A percentile compares a stretch with the other conserved stretches of the same genome.
Evolutionary conservation across 2,113 vertebrate species (phyloP).

Genomic region (Gobiocypris rarus): DNA sequence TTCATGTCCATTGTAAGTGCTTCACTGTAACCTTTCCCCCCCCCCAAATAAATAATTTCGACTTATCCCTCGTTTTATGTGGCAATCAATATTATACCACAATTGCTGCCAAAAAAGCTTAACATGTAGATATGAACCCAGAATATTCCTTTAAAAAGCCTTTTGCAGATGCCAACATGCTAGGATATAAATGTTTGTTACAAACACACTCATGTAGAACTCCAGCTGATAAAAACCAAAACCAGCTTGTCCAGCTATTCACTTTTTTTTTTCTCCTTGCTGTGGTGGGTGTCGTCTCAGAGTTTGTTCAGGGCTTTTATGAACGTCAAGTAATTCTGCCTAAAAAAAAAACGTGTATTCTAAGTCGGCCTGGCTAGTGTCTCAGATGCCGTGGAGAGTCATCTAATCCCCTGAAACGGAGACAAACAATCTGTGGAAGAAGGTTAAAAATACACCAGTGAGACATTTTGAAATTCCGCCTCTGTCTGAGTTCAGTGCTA

Average conservation of each 20-base stretch:
- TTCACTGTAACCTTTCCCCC: background rate
- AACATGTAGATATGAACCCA: background rate
- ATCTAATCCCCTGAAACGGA: conserved; percentile 61
- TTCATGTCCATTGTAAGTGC: background rate
- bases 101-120: background rate
- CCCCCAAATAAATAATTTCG: no score
- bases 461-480: conserved; percentile 77
- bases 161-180: background rate
- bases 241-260: background rate
- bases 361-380: background rate
- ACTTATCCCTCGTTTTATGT: background rate
- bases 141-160: conserved; percentile 1
- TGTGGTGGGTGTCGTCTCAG: background rate
- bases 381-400: conserved; percentile 13
- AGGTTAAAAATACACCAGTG: conserved; percentile 75
- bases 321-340: background rate
- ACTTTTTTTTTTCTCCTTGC: background rate
- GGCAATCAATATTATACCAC: background rate
- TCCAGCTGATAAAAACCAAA: background rate
- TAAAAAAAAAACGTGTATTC: background rate
- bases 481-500: conserved; percentile 73
- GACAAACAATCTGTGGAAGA: conserved; percentile 48
- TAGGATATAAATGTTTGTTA: background rate
- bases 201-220: background rate
- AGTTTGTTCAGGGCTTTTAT: background rate